Base-by-base conservation (phyloP, 2,888 invertebrate species). In the Leucophenga montana region DNA sequence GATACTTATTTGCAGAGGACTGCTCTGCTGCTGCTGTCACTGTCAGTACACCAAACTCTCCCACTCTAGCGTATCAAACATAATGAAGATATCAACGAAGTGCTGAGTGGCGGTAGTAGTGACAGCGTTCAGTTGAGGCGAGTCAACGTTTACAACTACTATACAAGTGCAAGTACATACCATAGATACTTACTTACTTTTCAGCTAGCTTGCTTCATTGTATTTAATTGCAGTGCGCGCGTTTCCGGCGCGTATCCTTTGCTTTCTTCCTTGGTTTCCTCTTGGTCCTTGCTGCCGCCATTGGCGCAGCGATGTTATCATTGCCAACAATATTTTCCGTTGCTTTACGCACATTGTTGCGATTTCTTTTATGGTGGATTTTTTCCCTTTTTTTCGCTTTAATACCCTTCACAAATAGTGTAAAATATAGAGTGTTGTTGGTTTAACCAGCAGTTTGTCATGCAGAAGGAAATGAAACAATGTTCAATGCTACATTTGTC, bases 1-100 rank as follows among this genome's bases (percentile, higher is more conserved):
- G 61, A 61, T 64, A 39, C 62, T 64, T 64, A 64, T 64, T 64
- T 64, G 48, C 48, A n/a, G 27, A 64, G 62, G 62, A 64, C 62
- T 20, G 20, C 16, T 1, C 6, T 50, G 14, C 4, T 27, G 16
- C 13, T 22, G 56, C 27, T 5, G 4, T 18, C 18, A 18, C 20
- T 18, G 20, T 54, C 20, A 18, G 18, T 11, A 18, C 5, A 18
- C 54, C 9, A 18, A 9, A 4, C 39, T 3, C 39, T 5, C 39
- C 8, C 39, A 39, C 11, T 39, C 39, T 11, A 39, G 9, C 39
- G 1, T 11, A 39, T 39, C 39, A 39, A 61, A 27, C 61, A 61
- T 62, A 62, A 62, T 62, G 46, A 62, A 62, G 62, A 62, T 62
- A 62, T 62, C 62, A 62, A n/a, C n/a, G 3, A 46, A 46, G 46